Conservation (phyloP, 2,888 invertebrate genomes). For the Clivina fossor region DNA sequence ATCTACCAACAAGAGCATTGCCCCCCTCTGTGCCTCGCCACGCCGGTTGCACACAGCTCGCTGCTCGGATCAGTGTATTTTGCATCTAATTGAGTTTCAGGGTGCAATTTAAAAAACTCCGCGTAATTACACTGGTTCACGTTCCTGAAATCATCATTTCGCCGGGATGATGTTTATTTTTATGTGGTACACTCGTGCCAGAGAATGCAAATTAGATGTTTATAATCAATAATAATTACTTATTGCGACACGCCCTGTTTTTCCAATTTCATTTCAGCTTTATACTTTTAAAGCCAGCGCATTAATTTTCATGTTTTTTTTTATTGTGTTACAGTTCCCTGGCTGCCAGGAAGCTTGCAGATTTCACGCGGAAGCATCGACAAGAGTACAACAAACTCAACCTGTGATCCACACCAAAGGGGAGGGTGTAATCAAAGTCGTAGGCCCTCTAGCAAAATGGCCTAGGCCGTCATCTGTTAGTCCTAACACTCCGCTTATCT, state of each 20-base stretch:
- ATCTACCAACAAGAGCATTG: too few species aligned
- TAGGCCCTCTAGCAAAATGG: constrained; percentile 66
- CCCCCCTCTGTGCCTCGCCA: background rate
- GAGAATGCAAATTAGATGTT: constrained; percentile 46
- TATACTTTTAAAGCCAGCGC: background rate
- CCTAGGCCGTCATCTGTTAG: constrained; percentile 62
- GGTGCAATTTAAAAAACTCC: constrained; percentile 40
- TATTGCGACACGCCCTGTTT: constrained; percentile 8
- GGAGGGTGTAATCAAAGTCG: constrained; percentile 66
- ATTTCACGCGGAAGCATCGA: constrained; percentile 65
- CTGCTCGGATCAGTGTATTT: constrained; percentile 29
- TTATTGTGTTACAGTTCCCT: constrained; percentile 64
- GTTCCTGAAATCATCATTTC: constrained; percentile 44
- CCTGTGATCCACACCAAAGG: constrained; percentile 72
- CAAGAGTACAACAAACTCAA: constrained; percentile 63
- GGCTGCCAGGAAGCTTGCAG: constrained; percentile 73
- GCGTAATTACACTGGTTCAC: constrained; percentile 47
- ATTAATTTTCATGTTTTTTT: background rate
- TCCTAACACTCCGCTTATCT: constrained; percentile 63
- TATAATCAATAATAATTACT: constrained; percentile 44
- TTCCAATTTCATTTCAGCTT: too few species aligned
- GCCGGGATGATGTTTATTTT: constrained; percentile 41
- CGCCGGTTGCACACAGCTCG: too few species aligned
- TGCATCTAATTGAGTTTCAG: constrained; percentile 46
- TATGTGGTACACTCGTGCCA: constrained; percentile 38